Conservation (phyloP, 1,140 invertebrate species). For the Capitella teleta region DNA sequence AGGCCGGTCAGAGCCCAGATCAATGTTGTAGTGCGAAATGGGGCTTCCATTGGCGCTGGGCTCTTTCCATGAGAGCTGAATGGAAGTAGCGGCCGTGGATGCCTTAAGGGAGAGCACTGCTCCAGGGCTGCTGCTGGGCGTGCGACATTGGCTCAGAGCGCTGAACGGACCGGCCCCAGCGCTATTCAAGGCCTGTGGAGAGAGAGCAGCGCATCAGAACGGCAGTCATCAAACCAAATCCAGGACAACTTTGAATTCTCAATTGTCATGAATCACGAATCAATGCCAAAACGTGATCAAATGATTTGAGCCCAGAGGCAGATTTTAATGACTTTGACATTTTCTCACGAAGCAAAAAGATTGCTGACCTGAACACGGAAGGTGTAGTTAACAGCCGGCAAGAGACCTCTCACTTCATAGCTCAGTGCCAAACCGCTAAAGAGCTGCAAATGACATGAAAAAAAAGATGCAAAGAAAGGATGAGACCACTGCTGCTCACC, state of each 20-base stretch:
- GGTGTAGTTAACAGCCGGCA: constrained; percentile 66
- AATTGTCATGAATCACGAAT: too few relatives aligned
- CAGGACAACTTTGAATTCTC: too few relatives aligned
- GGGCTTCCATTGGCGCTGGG: constrained; percentile 54
- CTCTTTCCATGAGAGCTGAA: constrained; percentile 59
- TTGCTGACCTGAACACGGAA: constrained; percentile 56
- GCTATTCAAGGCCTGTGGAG: constrained; percentile 32
- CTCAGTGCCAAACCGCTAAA: constrained; percentile 43
- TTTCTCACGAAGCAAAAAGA: background rate
- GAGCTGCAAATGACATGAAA: constrained; percentile 25
- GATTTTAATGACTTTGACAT: background rate
- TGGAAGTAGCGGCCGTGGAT: constrained; percentile 51
- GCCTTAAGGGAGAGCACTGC: constrained; percentile 46
- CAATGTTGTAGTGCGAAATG: constrained; percentile 64
- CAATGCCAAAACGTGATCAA: too few relatives aligned
- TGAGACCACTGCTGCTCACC: constrained; percentile 16
- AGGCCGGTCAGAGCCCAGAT: constrained; percentile 52
- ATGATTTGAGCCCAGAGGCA: too few relatives aligned
- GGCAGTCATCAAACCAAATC: too few relatives aligned
- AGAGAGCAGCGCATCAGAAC: too few relatives aligned
- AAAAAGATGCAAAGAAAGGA: background rate
- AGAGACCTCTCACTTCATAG: constrained; percentile 59
- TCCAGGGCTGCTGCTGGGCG: constrained; percentile 34
- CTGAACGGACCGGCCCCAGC: constrained; percentile 36
- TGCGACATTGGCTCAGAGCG: constrained; percentile 22